Conservation (phyloP, 2,113 vertebrate genomes). For the Cavia aperea region DNA sequence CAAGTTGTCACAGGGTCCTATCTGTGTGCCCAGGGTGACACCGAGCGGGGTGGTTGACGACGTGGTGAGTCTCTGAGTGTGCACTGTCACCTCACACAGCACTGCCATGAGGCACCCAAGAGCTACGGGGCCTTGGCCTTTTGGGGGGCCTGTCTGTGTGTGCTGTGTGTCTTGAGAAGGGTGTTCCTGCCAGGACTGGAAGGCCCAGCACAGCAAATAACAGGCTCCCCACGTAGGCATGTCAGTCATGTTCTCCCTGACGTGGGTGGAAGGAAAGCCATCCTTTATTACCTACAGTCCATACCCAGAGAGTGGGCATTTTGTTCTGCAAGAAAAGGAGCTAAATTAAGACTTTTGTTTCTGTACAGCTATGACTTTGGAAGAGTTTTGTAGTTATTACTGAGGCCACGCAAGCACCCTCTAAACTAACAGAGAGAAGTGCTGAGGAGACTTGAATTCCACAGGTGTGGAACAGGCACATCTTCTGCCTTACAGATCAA, state of each 20-base stretch:
- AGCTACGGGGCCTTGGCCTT: background rate
- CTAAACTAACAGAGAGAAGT: conserved; percentile 34
- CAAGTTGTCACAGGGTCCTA: background rate
- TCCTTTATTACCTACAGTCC: background rate
- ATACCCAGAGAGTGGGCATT: background rate
- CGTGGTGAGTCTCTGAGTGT: background rate
- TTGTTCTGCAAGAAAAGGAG: conserved; percentile 19
- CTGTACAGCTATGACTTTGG: background rate
- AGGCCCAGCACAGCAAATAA: background rate
- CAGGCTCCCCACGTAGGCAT: background rate
- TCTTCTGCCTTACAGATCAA: background rate
- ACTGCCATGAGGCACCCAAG: background rate
- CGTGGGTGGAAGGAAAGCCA: background rate
- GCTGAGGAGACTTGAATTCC: background rate
- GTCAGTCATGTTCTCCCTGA: background rate
- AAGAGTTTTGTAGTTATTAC: conserved; percentile 22
- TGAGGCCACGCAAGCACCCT: background rate
- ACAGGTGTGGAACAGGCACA: background rate
- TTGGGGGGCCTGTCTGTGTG: background rate
- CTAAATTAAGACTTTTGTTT: conserved; percentile 18
- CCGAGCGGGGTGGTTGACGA: background rate
- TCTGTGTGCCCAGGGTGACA: background rate
- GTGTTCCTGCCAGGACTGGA: background rate
- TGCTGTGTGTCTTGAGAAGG: background rate
- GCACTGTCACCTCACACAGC: background rate